Evolutionary conservation across 2,113 vertebrate species (phyloP), one percentile per base, ranked within the genome.

Genomic region (Stictonetta naevosa): DNA sequence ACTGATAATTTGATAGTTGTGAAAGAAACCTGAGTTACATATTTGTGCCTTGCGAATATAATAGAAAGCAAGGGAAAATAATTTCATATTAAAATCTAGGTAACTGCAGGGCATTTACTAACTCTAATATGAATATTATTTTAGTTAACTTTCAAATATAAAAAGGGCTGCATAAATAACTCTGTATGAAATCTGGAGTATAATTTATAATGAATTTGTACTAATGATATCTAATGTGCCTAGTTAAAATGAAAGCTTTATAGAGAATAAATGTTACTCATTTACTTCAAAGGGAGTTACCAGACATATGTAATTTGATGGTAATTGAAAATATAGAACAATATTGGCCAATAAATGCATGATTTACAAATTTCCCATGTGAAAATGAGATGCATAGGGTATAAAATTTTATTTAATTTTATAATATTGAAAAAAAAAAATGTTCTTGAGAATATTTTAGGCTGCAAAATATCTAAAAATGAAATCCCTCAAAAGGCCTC

Each of bases 121-220:
- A 98, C 98, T 97, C 96, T 96, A 97, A 97, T 97, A 95, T 96
- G 97, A 97, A 96, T 96, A 95, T 97, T 96, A 97, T 97, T 95
- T 96, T 97, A 96, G 95, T 97, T 98, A 98, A 98, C 96, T 96
- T 98, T 97, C 93, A 97, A 90, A 96, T 95, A 95, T 96, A 95
- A 97, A 95, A 97, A 96, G 46, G 74, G 10, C 85, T 95, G 90
- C 75, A 83, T 97, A 98, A 98, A 98, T 98, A 98, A 96, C 97
- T 64, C 96, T 95, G 53, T 97, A 88, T 97, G 97, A 97, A 97
- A 97, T 92, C 95, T 95, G 88, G 92, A 97, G 96, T 96, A 90
- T 95, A 96, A 98, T 98, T 98, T 98, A 89, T 97, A 98, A 97
- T 97, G 96, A 98, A 97, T 98, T 98, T 97, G 92, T 97, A 76